phyloP scores from a whole-genome alignment of 1,140 invertebrate genomes.

The Scaptodrosophila lebanonensis region DNA sequence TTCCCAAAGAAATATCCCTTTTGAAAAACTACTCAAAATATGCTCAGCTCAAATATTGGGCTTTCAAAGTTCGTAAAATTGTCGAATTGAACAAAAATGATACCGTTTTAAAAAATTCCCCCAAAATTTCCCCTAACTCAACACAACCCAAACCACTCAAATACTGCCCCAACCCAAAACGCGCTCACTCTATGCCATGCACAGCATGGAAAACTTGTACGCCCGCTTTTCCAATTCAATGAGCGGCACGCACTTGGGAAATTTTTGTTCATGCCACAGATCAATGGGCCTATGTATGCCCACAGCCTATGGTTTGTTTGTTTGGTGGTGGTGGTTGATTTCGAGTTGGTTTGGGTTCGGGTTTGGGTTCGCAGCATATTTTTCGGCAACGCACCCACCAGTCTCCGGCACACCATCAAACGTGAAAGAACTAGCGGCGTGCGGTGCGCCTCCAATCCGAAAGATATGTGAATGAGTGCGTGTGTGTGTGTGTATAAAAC shows the following conservation, averaged over 20 bases:
- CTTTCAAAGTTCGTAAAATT: too few relatives aligned
- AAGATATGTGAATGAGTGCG: not conserved
- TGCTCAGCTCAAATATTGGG: too few relatives aligned
- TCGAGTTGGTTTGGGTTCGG: conserved; percentile 18
- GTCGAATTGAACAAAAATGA: too few relatives aligned
- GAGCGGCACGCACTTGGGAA: conserved; percentile 37
- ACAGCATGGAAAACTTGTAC: conserved; percentile 5
- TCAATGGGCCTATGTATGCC: conserved; percentile 42
- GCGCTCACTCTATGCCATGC: conserved; percentile 2
- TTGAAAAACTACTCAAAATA: too few relatives aligned
- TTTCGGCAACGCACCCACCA: conserved; percentile 72
- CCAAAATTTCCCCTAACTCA: conserved; percentile 18
- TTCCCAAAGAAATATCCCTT: too few relatives aligned
- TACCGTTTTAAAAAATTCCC: not conserved
- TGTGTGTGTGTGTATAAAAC: conserved; percentile 5
- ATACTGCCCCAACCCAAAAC: conserved; percentile 29
- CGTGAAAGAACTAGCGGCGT: conserved; percentile 52
- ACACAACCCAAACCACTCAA: conserved; percentile 36
- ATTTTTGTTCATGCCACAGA: conserved; percentile 30
- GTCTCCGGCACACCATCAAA: conserved; percentile 60
- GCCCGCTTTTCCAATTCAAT: conserved; percentile 45
- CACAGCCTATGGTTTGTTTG: not conserved
- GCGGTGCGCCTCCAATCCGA: conserved; percentile 12
- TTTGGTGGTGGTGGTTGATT: conserved; percentile 54
- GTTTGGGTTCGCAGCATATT: conserved; percentile 45